A percentile compares a stretch with the other conserved stretches of the same genome.
Evolutionary conservation across 1,140 invertebrate species (phyloP).

Genomic region (Macrotrachela quadricornifera): DNA sequence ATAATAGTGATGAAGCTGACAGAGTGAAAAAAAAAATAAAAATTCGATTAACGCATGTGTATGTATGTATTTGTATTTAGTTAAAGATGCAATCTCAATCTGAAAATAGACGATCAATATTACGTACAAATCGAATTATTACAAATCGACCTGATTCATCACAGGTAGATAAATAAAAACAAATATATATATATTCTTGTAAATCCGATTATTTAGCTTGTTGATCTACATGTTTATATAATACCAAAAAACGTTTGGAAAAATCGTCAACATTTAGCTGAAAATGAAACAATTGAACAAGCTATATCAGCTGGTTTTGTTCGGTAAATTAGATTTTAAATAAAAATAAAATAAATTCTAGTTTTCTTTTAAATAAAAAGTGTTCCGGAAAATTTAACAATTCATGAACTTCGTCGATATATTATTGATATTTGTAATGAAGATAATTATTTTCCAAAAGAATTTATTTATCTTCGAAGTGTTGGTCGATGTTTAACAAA

Average conservation of each 20-base stretch:
- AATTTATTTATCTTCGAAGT: constrained; percentile 27
- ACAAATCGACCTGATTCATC: constrained; percentile 1
- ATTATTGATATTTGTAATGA: constrained; percentile 16
- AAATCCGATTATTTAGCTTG: constrained; percentile 14
- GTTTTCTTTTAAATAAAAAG: constrained; percentile 13
- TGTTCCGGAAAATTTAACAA: constrained; percentile 19
- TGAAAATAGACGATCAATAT: no score
- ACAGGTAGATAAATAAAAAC: neutral
- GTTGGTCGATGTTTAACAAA: constrained; percentile 29
- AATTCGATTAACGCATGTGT: no score
- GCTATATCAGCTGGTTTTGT: constrained; percentile 30
- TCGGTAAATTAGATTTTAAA: constrained; percentile 15
- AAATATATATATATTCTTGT: neutral
- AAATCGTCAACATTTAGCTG: constrained; percentile 22
- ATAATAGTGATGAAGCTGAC: no score
- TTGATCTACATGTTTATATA: constrained; percentile 30
- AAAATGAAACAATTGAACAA: constrained; percentile 26
- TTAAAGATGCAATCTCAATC: no score
- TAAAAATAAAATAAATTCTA: neutral
- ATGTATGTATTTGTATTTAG: no score
- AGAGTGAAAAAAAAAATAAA: no score
- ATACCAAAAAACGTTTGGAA: constrained; percentile 28
- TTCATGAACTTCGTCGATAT: constrained; percentile 21
- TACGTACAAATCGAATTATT: no score
- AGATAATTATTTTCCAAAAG: constrained; percentile 20